Conservation (phyloP, 2,888 invertebrate species). For the Tinea pellionella region DNA sequence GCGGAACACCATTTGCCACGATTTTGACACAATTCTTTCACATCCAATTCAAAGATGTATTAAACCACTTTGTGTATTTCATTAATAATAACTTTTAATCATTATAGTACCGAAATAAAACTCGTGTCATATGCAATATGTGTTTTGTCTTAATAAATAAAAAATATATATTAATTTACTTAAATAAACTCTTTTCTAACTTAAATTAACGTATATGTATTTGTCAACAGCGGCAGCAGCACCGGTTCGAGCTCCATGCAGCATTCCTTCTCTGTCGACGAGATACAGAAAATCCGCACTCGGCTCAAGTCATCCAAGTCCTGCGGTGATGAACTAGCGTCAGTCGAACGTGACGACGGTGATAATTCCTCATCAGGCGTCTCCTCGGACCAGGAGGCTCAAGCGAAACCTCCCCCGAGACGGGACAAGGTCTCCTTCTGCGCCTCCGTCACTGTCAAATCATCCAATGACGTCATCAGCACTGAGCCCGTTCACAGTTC, state of each 20-base stretch:
- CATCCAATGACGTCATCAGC: conserved; percentile 63
- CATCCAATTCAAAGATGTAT: too few species aligned
- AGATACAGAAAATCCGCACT: conserved; percentile 87
- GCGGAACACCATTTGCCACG: too few species aligned
- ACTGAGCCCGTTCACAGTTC: conserved; percentile 65
- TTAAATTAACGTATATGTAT: too few species aligned
- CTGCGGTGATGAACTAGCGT: conserved; percentile 81
- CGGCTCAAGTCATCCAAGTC: conserved; percentile 88
- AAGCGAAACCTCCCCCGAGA: conserved; percentile 41
- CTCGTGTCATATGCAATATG: too few species aligned
- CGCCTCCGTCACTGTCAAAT: conserved; percentile 61
- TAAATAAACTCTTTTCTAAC: too few species aligned
- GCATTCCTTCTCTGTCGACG: conserved; percentile 89
- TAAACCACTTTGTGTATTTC: too few species aligned
- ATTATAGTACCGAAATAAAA: too few species aligned
- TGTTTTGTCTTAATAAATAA: too few species aligned
- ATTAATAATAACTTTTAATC: too few species aligned
- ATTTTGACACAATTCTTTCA: too few species aligned
- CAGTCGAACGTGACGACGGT: conserved; percentile 77
- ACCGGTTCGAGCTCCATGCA: conserved; percentile 82
- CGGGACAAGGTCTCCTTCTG: conserved; percentile 60
- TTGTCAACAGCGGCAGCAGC: conserved; percentile 74
- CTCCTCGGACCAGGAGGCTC: conserved; percentile 82
- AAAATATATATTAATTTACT: background rate
- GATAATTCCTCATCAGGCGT: conserved; percentile 92